Base-by-base conservation (phyloP, 2,113 vertebrate genomes). In the Rousettus leschenaultii region DNA sequence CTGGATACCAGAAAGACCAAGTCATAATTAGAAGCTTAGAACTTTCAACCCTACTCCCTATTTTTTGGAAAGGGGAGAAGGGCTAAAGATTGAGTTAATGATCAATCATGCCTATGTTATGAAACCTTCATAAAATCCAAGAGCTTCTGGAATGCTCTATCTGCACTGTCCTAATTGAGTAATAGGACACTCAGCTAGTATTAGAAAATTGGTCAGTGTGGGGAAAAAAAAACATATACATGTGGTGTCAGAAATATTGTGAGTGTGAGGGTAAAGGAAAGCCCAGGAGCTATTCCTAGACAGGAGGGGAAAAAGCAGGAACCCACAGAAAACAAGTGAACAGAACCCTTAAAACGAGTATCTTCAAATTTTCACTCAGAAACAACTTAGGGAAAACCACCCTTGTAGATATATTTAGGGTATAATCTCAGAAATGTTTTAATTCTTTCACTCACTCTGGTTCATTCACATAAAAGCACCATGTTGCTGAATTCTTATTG, bases 391-490 rank as follows among this genome's bases (percentile, higher is more conserved):
- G 19, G 24, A 45, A 85, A 75, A 45, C 22, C 43, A 51, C 14
- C 7, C 38, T 55, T 43, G 9, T 3, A 55, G 48, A 38, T 68
- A 35, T 3, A 1, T 0, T 43, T n/a, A 14, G n/a, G 11, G 30
- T 92, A 92, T 70, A 83, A 53, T 74, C 68, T 95, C 83, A 79
- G 79, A 70, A 38, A 73, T 57, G 33, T 83, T 78, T 87, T 30
- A 43, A 89, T 92, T 94, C 88, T 90, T 92, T 80, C 13, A 33
- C 22, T 92, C n/a, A n/a, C 45, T 65, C 84, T 33, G 22, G 40
- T 35, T 55, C 68, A 18, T 38, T 65, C 15, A 7, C 26, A 19
- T 38, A 45, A 70, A 88, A 93, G 45, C 73, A 82, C 48, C 26
- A 26, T 3, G 35, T 40, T 26, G 28, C 53, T 77, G 40, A 51